phyloP scores from a whole-genome alignment of 2,113 vertebrate genomes.

The Plotosus lineatus region DNA sequence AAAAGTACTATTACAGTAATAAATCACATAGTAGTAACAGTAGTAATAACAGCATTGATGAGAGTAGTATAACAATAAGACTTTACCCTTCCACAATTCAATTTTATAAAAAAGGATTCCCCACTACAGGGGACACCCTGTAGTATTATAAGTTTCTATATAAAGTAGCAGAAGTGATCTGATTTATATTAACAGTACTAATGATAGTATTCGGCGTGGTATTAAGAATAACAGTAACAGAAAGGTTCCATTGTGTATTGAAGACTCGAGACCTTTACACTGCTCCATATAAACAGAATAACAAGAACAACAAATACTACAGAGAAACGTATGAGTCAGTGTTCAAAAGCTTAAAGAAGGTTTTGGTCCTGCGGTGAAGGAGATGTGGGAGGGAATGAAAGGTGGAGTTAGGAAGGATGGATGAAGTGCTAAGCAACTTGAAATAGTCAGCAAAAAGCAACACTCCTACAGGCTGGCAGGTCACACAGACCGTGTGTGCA shows the following conservation, averaged over 20 bases:
- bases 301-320: not conserved
- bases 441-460: slow-evolving; percentile 32
- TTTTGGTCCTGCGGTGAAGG: slow-evolving; percentile 7
- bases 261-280: not conserved
- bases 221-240: too few species aligned
- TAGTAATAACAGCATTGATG: too few species aligned
- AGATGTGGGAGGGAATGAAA: not conserved
- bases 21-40: too few species aligned
- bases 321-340: not conserved
- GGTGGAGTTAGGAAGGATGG: slow-evolving; percentile 14
- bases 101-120: too few species aligned
- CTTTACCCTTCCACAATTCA: too few species aligned
- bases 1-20: too few species aligned
- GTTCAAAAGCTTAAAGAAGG: not conserved
- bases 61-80: too few species aligned
- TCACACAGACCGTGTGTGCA: slow-evolving; percentile 11
- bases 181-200: too few species aligned
- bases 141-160: too few species aligned
- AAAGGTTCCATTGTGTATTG: not conserved
- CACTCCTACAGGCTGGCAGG: slow-evolving; percentile 38
- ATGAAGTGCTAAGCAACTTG: slow-evolving; percentile 18
- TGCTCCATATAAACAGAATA: not conserved
- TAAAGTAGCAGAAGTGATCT: too few species aligned
- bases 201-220: too few species aligned
- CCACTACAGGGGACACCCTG: too few species aligned